Percentiles rank a stretch among this genome's conserved stretches.
These are phyloP conservation scores for Pissodes strobi DNA, from an alignment of 1,140 invertebrate genomes.

Conservation along the genomic window DNA sequence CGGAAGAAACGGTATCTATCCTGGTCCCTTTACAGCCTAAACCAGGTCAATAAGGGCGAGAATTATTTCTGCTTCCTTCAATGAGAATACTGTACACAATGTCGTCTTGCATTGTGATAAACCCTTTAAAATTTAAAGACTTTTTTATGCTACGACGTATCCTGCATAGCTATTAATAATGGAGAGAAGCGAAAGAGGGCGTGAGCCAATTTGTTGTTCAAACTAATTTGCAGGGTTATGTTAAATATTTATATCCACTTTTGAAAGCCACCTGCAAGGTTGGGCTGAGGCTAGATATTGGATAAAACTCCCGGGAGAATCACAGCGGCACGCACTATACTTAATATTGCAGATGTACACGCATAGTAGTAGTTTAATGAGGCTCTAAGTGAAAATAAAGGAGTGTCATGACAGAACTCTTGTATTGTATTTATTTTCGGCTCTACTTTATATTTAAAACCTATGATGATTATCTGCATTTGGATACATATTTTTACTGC, in stretches of 20 bases:
- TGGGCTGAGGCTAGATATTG: conserved; percentile 27
- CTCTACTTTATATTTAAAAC: too few species aligned
- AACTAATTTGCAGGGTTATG: conserved; percentile 34
- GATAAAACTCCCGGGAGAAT: conserved; percentile 39
- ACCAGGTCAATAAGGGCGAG: conserved; percentile 25
- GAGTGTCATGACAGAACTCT: too few species aligned
- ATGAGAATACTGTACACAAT: conserved; percentile 21
- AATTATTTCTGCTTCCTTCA: conserved; percentile 25
- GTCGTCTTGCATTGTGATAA: conserved; percentile 19
- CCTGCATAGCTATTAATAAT: conserved; percentile 34
- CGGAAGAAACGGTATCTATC: conserved; percentile 14
- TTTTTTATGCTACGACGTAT: conserved; percentile 17
- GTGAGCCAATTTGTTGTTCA: conserved; percentile 35
- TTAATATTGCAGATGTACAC: conserved; percentile 45
- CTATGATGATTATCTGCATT: too few species aligned
- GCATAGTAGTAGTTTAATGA: conserved; percentile 47
- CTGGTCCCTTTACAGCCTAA: conserved; percentile 25
- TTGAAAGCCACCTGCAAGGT: conserved; percentile 20
- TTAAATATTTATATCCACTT: conserved; percentile 33
- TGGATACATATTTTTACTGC: too few species aligned
- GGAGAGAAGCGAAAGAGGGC: conserved; percentile 23
- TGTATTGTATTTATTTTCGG: too few species aligned
- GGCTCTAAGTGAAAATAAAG: conserved; percentile 33
- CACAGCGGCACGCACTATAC: conserved; percentile 40
- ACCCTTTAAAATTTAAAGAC: conserved; percentile 29